These are phyloP conservation scores for Caracal caracal DNA, from an alignment of 2,113 vertebrate genomes.

Conservation along the genomic window DNA sequence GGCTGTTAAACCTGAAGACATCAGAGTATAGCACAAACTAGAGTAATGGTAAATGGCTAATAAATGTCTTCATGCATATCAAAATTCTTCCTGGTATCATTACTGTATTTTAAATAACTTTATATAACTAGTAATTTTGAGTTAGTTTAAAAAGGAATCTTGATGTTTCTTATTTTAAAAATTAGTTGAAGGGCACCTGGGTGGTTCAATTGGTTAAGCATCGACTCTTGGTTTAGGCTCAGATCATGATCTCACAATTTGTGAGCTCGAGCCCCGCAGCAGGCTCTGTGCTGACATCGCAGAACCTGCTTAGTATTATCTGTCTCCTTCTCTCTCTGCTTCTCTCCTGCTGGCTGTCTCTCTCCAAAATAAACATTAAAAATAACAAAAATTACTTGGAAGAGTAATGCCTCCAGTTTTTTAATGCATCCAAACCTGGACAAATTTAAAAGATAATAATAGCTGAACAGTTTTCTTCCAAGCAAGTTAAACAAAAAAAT, in stretches of 20 bases:
- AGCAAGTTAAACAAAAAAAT: background rate
- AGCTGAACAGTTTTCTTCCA: background rate
- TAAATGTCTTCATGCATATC: background rate
- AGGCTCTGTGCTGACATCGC: no score
- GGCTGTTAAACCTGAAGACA: constrained; percentile 24
- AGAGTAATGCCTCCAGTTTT: background rate
- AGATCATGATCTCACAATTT: no score
- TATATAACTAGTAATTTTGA: background rate
- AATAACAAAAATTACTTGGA: background rate
- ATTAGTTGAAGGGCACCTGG: no score
- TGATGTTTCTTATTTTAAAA: background rate
- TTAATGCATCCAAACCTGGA: background rate
- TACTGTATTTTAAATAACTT: constrained; percentile 24
- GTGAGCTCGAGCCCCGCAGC: no score
- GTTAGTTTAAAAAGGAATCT: background rate
- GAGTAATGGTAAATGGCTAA: constrained; percentile 16
- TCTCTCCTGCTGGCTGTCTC: no score
- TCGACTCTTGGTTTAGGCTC: no score
- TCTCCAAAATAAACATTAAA: no score
- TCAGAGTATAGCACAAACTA: background rate
- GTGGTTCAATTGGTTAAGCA: no score
- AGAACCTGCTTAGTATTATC: no score
- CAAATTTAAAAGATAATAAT: background rate
- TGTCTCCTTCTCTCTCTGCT: no score
- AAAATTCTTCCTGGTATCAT: background rate